phyloP scores from a whole-genome alignment of 2,113 vertebrate species.

The Gymnobelideus leadbeateri region DNA sequence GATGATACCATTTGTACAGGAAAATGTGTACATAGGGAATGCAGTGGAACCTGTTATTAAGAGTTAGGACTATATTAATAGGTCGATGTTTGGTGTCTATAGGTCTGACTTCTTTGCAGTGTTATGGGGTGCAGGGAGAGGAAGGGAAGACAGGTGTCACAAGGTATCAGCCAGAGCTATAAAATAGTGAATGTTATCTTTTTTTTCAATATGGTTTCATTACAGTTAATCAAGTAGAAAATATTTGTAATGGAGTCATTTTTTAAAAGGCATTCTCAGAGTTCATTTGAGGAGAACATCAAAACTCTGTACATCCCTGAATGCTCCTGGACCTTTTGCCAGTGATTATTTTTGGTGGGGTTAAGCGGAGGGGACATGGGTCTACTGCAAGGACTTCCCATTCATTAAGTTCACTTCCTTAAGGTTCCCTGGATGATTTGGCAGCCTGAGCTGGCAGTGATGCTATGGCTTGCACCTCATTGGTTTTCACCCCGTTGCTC shows the following conservation, averaged over 20 bases:
- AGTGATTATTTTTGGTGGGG: not conserved
- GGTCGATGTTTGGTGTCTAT: not conserved
- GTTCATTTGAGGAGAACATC: not conserved
- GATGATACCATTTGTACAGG: not conserved
- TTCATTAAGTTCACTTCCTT: constrained; percentile 51
- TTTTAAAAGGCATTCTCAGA: not conserved
- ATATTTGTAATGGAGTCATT: not conserved
- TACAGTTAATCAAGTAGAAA: not conserved
- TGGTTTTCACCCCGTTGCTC: constrained; percentile 60
- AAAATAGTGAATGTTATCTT: not conserved
- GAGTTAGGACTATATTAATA: not conserved
- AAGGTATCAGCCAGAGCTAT: not conserved
- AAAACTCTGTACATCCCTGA: not conserved
- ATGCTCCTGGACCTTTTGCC: not conserved
- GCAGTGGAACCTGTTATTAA: not conserved
- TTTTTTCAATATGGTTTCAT: not conserved
- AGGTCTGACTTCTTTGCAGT: not conserved
- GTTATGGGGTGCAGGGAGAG: not conserved
- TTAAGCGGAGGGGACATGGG: not conserved
- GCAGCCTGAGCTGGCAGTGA: not conserved
- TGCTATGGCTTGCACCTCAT: constrained; percentile 58
- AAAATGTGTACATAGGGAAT: not conserved
- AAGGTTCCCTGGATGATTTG: constrained; percentile 38
- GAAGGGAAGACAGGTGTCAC: not conserved
- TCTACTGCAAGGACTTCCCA: constrained; percentile 44